Base-by-base conservation (phyloP, 1,140 invertebrate species). In the Scaptomyza montana region DNA sequence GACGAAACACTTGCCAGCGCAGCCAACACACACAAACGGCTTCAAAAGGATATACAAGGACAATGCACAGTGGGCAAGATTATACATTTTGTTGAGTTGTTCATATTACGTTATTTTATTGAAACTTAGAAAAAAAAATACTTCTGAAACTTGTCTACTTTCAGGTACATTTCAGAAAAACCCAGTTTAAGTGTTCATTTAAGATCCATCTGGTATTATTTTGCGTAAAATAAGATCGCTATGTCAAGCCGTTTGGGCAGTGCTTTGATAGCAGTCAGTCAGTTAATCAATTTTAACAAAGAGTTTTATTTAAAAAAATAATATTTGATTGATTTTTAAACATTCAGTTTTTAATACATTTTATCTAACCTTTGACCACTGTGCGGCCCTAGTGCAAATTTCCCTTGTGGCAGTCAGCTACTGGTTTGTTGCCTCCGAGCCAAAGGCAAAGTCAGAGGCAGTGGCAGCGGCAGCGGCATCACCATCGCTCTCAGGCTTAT, bases 1-100 rank as follows among this genome's bases (percentile, higher is more conserved):
- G 84, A 63, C 82, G 67, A 81, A 86, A 86, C 80, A 84, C 80
- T 84, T 85, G 80, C 33, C 33, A 36, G 33, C 33, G 63, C 80
- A 77, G 73, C 60, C 80, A 79, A 50, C 33, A 36, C 16, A 16
- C 16, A 16, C 16, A 16, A 16, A 16, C 16, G 16, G 80, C 80
- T 79, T 76, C 77, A 85, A 74, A 8, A 80, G 65, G 73, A 80
- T 85, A 71, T 51, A 57, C 51, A 59, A 53, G 61, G 59, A 74
- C 57, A 73, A 45, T 43, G 67, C 68, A 71, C 68, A 65, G 36
- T 71, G 68, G 59, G 2, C 56, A 41, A 55, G 12, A 21, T 2
- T 19, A 33, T 33, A 33, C 30, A 2, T 7, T 33, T 33, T 33
- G 30, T 5, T 33, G 30, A 30, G 28, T 30, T 30, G 16, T 30